A percentile compares a stretch with the other conserved stretches of the same genome.
Evolutionary conservation across 2,888 invertebrate species (phyloP).

Genomic region (Halictus ligatus): DNA sequence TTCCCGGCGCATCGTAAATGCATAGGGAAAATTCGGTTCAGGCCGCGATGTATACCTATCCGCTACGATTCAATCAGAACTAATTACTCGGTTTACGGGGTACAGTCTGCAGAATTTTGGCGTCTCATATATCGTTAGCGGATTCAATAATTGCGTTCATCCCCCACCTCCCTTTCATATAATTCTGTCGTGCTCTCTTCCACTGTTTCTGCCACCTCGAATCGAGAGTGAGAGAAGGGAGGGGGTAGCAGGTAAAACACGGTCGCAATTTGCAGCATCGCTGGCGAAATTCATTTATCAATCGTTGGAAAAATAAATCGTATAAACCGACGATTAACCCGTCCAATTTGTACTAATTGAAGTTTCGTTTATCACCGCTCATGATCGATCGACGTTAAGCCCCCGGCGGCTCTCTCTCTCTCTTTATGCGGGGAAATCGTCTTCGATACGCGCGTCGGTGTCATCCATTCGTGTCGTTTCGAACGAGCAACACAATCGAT

Average conservation of each 20-base stretch:
- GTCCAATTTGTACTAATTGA: slow-evolving; percentile 10
- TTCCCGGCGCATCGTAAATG: slow-evolving; percentile 41
- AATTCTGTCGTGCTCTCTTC: not conserved
- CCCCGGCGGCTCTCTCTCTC: not conserved
- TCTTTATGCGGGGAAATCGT: not conserved
- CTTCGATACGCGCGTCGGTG: not conserved
- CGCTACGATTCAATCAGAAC: slow-evolving; percentile 53
- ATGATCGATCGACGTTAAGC: not conserved
- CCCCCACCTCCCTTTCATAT: not conserved
- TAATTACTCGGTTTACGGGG: slow-evolving; percentile 47
- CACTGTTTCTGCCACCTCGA: not conserved
- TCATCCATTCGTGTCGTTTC: not conserved
- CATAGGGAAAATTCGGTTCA: slow-evolving; percentile 37
- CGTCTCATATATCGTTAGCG: slow-evolving; percentile 38
- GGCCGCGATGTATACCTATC: slow-evolving; percentile 23
- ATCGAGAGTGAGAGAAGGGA: not conserved
- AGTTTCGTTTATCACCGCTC: not conserved
- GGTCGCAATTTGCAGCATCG: slow-evolving; percentile 25
- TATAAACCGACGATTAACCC: slow-evolving; percentile 7
- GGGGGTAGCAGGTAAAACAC: not conserved
- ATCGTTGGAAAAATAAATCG: slow-evolving; percentile 16
- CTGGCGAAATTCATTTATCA: slow-evolving; percentile 15
- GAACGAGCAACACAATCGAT: not conserved
- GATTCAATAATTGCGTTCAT: slow-evolving; percentile 26
- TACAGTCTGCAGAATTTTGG: slow-evolving; percentile 44